Evolutionary conservation across 2,797 vertebrate species (phyloP), one percentile per base, ranked within the genome.

Genomic region (Cuniculus paca): DNA sequence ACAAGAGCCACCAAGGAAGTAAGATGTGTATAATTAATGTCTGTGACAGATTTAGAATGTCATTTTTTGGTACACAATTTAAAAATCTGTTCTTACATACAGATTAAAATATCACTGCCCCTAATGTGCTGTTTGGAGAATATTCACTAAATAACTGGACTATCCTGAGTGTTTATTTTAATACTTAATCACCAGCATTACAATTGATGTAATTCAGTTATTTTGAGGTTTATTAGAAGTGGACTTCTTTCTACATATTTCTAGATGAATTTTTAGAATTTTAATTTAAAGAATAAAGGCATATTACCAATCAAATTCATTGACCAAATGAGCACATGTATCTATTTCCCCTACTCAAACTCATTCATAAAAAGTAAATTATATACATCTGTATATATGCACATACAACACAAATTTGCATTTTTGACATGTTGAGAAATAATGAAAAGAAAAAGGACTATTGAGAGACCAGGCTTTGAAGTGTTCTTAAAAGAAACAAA

Each of bases 261-360:
- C 60, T 74, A 79, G 60, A 75, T 83, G 28, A 91, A 82, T 5
- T 72, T 12, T 72, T 80, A 60, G n/a, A 61, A 13, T 90, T 68
- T 61, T 91, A 52, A 85, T 80, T 92, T 92, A 65, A 94, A 75
- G 58, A 80, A 74, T 68, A 42, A 22, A 65, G 83, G 42, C 50
- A 2, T 9, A 22, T 88, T 88, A 42, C n/a, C 68, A 56, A 65
- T 36, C 88, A 34, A 61, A 88, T 58, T 84, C 28, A 6, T 58
- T 92, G 72, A 48, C 3, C 80, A 50, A 84, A 60, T 77, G 26
- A 63, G 4, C 16, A 42, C 12, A 42, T 39, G 28, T 56, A 0
- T 87, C 10, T 82, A 4, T 75, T 65, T 26, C 36, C 13, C 52
- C 16, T 63, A 28, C 70, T 75, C 60, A 42, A 42, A 70, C 6